These are phyloP conservation scores for Hybognathus amarus DNA, from an alignment of 2,797 vertebrate genomes.

Conservation along the genomic window DNA sequence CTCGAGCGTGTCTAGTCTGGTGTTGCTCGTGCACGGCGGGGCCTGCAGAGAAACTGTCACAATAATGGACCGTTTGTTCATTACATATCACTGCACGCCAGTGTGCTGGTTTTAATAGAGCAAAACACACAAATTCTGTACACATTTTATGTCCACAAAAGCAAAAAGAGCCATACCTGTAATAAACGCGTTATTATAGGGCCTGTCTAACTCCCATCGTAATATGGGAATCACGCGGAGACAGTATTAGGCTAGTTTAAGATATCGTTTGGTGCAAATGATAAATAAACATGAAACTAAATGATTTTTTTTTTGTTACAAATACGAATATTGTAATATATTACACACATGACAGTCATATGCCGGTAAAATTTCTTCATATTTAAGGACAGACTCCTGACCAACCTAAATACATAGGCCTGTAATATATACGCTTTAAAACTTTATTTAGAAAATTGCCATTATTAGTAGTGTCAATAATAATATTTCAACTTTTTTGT, in stretches of 20 bases:
- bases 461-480: neutral
- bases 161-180: neutral
- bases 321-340: neutral
- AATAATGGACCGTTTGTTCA: conserved; percentile 62
- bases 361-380: neutral
- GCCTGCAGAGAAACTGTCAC: conserved; percentile 69
- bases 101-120: neutral
- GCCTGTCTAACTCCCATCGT: conserved; percentile 17
- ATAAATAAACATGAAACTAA: neutral
- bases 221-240: neutral
- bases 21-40: conserved; percentile 64
- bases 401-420: neutral
- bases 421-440: neutral
- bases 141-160: too few relatives aligned
- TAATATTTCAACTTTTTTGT: neutral
- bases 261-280: too few relatives aligned
- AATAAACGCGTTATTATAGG: neutral
- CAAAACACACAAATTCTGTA: neutral
- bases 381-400: neutral
- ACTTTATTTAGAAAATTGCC: neutral
- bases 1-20: conserved; percentile 10
- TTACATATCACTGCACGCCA: neutral
- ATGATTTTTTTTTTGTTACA: neutral
- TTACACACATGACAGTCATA: too few relatives aligned
- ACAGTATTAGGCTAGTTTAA: neutral